A percentile compares a stretch with the other conserved stretches of the same genome.
Conservation (phyloP, 2,113 vertebrate species). For the Albula glossodonta region DNA sequence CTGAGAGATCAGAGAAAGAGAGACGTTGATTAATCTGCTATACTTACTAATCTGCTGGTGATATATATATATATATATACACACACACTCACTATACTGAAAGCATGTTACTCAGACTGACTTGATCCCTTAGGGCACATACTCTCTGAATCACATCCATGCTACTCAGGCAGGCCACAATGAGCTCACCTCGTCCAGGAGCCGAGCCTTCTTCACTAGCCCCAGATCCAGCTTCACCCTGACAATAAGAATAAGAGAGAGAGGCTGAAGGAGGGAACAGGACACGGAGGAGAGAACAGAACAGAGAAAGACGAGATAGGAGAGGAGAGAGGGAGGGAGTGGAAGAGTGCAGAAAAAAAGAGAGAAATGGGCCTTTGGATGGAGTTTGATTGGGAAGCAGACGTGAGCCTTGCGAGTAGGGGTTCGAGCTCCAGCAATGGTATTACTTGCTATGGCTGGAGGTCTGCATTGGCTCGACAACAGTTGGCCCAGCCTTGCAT, state of each 20-base stretch:
- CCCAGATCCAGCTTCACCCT: conserved; percentile 88
- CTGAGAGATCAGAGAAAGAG: conserved; percentile 54
- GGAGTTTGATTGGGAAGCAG: background rate
- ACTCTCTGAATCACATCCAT: too few relatives aligned
- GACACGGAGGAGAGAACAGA: background rate
- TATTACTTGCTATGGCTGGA: too few relatives aligned
- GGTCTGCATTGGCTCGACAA: too few relatives aligned
- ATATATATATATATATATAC: too few relatives aligned
- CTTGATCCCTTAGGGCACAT: too few relatives aligned
- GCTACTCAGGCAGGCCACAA: background rate
- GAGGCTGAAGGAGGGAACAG: background rate
- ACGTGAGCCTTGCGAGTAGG: too few relatives aligned
- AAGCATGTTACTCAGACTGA: too few relatives aligned
- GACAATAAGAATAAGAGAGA: background rate
- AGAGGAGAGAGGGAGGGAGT: background rate
- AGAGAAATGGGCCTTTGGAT: background rate
- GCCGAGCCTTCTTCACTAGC: conserved; percentile 77
- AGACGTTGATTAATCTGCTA: too few relatives aligned
- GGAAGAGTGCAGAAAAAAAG: background rate
- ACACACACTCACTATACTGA: background rate
- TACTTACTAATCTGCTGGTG: too few relatives aligned
- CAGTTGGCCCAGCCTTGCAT: too few relatives aligned
- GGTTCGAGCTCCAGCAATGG: too few relatives aligned
- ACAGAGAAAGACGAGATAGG: background rate
- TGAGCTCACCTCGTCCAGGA: conserved; percentile 80